Percentiles rank a stretch among this genome's conserved stretches.
Conservation (phyloP, 2,888 invertebrate genomes). For the Alloplasta piceator region DNA sequence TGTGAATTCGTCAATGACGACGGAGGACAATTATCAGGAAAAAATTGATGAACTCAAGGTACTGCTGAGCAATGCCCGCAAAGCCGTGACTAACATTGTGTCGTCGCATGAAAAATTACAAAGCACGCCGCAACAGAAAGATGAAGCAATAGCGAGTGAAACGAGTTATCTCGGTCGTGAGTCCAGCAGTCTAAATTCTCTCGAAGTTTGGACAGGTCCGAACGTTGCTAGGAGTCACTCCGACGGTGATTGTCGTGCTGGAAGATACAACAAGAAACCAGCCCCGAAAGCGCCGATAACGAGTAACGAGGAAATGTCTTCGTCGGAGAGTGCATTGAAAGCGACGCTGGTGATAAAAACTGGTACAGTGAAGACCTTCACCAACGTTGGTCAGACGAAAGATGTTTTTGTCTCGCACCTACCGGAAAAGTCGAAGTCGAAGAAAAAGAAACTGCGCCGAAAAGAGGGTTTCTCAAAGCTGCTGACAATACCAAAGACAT, state of each 20-base stretch:
- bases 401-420: conserved; percentile 73
- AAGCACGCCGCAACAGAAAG: conserved; percentile 40
- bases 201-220: conserved; percentile 65
- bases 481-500: conserved; percentile 78
- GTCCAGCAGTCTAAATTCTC: conserved; percentile 27
- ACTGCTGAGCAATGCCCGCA: conserved; percentile 74
- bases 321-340: conserved; percentile 81
- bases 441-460: conserved; percentile 70
- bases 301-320: conserved; percentile 62
- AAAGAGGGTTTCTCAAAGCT: conserved; percentile 78
- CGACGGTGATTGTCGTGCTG: conserved; percentile 80
- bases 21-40: conserved; percentile 73
- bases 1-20: not conserved
- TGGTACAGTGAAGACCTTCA: conserved; percentile 79
- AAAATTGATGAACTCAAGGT: conserved; percentile 77
- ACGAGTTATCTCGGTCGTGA: conserved; percentile 4
- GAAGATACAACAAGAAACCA: conserved; percentile 84
- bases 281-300: conserved; percentile 83
- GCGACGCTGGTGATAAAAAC: conserved; percentile 84
- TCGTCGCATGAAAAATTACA: conserved; percentile 70
- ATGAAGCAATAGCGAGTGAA: not conserved
- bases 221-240: conserved; percentile 72
- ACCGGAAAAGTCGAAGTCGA: conserved; percentile 64
- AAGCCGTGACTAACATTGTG: conserved; percentile 74
- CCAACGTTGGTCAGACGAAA: conserved; percentile 71